Evolutionary conservation across 2,797 vertebrate species (phyloP).

Genomic region (Forpus xanthops): DNA sequence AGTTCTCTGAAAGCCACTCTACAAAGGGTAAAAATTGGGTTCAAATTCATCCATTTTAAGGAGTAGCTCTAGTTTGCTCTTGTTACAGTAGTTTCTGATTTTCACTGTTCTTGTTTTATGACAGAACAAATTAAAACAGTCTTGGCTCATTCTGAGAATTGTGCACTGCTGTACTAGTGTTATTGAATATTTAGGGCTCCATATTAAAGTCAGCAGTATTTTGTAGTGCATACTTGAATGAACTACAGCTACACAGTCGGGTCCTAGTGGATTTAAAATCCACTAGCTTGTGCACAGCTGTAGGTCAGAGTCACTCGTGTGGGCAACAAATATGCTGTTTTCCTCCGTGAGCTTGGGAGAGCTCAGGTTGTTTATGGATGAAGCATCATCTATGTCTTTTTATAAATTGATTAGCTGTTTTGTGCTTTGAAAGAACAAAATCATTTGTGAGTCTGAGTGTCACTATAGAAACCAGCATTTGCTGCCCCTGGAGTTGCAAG

Average conservation of each 20-base stretch:
- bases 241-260: background rate
- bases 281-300: background rate
- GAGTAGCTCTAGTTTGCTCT: background rate
- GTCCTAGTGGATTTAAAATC: background rate
- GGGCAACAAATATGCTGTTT: background rate
- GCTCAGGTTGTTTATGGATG: background rate
- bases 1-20: background rate
- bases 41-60: background rate
- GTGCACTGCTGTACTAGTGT: background rate
- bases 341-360: background rate
- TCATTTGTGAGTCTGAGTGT: background rate
- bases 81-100: background rate
- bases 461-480: background rate
- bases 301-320: background rate
- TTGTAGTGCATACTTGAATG: background rate
- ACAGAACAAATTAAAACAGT: background rate
- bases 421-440: background rate
- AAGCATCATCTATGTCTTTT: background rate
- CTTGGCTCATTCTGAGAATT: background rate
- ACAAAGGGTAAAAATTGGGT: background rate
- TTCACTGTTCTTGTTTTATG: background rate
- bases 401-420: background rate
- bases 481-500: background rate
- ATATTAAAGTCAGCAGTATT: background rate
- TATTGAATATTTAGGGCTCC: background rate